These are phyloP conservation scores for Cromileptes altivelis DNA, from an alignment of 2,113 vertebrate species.

Conservation along the genomic window DNA sequence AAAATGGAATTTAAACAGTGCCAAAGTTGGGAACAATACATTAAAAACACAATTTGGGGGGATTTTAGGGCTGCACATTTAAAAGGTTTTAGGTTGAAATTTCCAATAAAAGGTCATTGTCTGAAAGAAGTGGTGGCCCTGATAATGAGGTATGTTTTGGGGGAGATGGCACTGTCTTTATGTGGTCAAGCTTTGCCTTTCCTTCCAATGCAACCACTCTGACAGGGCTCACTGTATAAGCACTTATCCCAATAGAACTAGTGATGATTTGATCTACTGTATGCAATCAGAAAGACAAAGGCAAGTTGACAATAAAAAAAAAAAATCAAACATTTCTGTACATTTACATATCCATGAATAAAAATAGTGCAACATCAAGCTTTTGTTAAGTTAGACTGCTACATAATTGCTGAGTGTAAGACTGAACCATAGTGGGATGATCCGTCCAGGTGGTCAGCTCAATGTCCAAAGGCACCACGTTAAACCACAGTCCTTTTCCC, in stretches of 20 bases:
- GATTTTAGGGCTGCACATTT: slow-evolving; percentile 32
- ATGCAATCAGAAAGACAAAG: slow-evolving; percentile 56
- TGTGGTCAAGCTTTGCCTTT: slow-evolving; percentile 45
- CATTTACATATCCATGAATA: slow-evolving; percentile 69
- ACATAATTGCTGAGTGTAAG: slow-evolving; percentile 85
- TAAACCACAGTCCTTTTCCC: slow-evolving; percentile 69
- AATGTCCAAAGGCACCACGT: slow-evolving; percentile 85
- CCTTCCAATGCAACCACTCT: slow-evolving; percentile 44
- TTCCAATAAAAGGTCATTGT: slow-evolving; percentile 9
- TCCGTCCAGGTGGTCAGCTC: slow-evolving; percentile 75
- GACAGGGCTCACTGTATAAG: slow-evolving; percentile 40
- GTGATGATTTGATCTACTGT: slow-evolving; percentile 52
- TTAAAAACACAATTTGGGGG: slow-evolving; percentile 5
- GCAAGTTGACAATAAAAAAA: slow-evolving; percentile 51
- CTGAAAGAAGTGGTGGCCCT: slow-evolving; percentile 18
- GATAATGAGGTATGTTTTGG: slow-evolving; percentile 32
- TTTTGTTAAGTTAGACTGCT: slow-evolving; percentile 85
- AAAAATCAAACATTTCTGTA: slow-evolving; percentile 60
- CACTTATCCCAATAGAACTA: slow-evolving; percentile 47
- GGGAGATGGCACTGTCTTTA: slow-evolving; percentile 18
- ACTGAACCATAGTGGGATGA: slow-evolving; percentile 69
- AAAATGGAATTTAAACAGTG: slow-evolving; percentile 34
- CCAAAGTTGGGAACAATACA: slow-evolving; percentile 38
- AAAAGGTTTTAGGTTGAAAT: slow-evolving; percentile 11
- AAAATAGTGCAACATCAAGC: slow-evolving; percentile 87